Conservation (phyloP, 1,140 invertebrate species). For the Akabosia matsudoensis region DNA sequence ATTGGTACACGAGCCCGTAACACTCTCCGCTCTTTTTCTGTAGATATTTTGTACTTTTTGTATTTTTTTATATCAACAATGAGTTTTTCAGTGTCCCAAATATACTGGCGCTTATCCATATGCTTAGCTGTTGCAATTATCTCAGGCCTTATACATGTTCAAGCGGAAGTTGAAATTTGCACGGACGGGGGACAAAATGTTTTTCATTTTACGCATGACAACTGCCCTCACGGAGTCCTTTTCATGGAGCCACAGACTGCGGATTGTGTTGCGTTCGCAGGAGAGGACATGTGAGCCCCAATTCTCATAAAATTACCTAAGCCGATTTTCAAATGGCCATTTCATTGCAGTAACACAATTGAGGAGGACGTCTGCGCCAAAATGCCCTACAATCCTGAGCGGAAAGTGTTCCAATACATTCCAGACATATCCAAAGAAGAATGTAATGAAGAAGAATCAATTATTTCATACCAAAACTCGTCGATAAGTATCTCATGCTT, state of each 20-base stretch:
- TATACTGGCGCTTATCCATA: too few relatives aligned
- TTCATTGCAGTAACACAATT: neutral
- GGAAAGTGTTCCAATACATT: neutral
- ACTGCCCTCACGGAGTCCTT: neutral
- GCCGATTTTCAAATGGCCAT: neutral
- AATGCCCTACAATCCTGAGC: neutral
- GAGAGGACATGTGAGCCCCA: slow-evolving; percentile 15
- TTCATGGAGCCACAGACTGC: slow-evolving; percentile 1
- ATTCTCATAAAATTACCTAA: neutral
- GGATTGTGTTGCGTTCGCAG: neutral
- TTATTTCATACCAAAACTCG: neutral
- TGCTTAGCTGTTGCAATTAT: too few relatives aligned
- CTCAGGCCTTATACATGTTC: too few relatives aligned
- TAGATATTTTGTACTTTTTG: too few relatives aligned
- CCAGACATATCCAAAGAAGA: neutral
- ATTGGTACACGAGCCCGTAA: too few relatives aligned
- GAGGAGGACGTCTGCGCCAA: neutral
- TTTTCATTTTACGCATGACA: neutral
- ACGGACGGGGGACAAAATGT: neutral
- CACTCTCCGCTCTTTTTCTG: too few relatives aligned
- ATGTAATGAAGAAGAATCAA: neutral
- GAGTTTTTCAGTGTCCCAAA: too few relatives aligned
- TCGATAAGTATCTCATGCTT: neutral
- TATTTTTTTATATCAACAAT: too few relatives aligned
- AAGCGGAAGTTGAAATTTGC: slow-evolving; percentile 6